phyloP scores from a whole-genome alignment of 2,888 invertebrate genomes.

The Phymatocera aterrima region DNA sequence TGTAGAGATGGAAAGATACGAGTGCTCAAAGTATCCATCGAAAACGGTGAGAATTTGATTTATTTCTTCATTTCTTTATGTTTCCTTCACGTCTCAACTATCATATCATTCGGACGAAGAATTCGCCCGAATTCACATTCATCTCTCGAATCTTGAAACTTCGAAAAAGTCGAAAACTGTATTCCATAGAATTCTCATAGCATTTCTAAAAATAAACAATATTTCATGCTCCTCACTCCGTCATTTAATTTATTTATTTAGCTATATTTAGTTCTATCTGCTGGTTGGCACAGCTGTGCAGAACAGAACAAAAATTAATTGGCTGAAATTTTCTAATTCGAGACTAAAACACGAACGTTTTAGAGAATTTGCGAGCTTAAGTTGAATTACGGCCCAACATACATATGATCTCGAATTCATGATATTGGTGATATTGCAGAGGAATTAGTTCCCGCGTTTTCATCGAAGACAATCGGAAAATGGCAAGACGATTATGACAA shows the following conservation, averaged over 20 bases:
- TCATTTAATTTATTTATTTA: not conserved
- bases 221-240: not conserved
- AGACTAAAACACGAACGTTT: too few relatives aligned
- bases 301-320: not conserved
- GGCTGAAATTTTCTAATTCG: not conserved
- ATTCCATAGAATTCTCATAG: not conserved
- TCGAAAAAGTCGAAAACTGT: too few relatives aligned
- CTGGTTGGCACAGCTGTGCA: not conserved
- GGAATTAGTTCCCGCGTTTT: slow-evolving; percentile 82
- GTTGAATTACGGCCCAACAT: too few relatives aligned
- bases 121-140: too few relatives aligned
- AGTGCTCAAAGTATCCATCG: slow-evolving; percentile 89
- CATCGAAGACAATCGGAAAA: slow-evolving; percentile 81
- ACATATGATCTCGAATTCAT: too few relatives aligned
- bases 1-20: slow-evolving; percentile 89
- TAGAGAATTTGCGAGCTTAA: too few relatives aligned
- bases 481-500: slow-evolving; percentile 94
- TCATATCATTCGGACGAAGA: not conserved
- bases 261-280: too few relatives aligned
- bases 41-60: slow-evolving; percentile 82
- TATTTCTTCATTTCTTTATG: slow-evolving; percentile 12
- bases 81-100: not conserved
- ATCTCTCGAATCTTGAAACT: too few relatives aligned
- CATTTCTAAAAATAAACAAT: not conserved
- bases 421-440: too few relatives aligned